Evolutionary conservation across 2,888 invertebrate species (phyloP), one percentile per base, ranked within the genome.

Genomic region (Drosophila mayaguana): DNA sequence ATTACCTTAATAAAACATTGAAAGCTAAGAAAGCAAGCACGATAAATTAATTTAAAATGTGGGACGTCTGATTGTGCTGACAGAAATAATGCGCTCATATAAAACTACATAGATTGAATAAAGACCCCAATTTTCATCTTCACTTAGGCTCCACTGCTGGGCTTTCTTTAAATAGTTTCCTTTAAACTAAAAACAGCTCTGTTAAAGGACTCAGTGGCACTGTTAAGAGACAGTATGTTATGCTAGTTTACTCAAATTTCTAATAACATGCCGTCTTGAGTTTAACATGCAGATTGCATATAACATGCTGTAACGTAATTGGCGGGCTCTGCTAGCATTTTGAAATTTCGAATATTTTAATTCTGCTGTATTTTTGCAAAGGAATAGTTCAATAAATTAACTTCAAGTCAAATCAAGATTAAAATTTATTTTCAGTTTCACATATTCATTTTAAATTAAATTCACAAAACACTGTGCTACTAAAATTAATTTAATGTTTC

Each of bases 401-500:
- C 6, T 25, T 25, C 42, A 54, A 63, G 12, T 64, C 66, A 71
- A 84, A 78, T 84, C 63, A 81, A 65, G 63, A 62, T 66, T 48
- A 38, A 63, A 38, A 75, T 71, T 62, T 75, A 71, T 82, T 83
- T 75, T 61, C 50, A 69, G 63, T 78, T 68, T 79, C 72, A 85
- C 62, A 57, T 68, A 63, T 76, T 63, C 28, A 18, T 25, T 72
- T 76, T 72, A 88, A 73, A 68, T 76, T 76, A 81, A 76, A 42
- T 88, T 79, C 86, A 79, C 80, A 88, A 88, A 85, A 85, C 88
- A 76, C 73, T 79, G 85, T 83, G 88, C 80, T 76, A 85, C 88
- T 83, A 85, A 79, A 55, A 72, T 81, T 85, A 88, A 59, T 48
- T 69, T 54, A 25, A 32, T 82, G 32, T 71, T 82, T 70, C 68